These are phyloP conservation scores for Fukomys damarensis DNA, from an alignment of 2,113 vertebrate genomes.

Conservation along the genomic window DNA sequence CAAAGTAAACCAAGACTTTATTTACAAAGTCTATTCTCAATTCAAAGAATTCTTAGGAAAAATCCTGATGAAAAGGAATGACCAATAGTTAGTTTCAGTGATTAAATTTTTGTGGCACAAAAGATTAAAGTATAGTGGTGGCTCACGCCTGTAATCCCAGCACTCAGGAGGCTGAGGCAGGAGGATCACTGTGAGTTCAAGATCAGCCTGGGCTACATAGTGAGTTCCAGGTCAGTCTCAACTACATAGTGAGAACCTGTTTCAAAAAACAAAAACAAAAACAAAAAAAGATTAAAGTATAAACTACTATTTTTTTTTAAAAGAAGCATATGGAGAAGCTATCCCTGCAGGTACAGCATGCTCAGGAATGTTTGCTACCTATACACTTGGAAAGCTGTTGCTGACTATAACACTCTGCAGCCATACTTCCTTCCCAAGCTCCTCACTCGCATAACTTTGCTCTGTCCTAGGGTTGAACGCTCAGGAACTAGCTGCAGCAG, in stretches of 20 bases:
- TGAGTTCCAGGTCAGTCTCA: too few relatives aligned
- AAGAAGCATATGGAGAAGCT: too few relatives aligned
- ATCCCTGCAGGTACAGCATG: not conserved
- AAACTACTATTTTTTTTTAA: constrained; percentile 43
- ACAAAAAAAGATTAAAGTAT: too few relatives aligned
- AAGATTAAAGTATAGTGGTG: too few relatives aligned
- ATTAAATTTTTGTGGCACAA: constrained; percentile 22
- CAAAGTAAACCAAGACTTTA: constrained; percentile 16
- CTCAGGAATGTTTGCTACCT: not conserved
- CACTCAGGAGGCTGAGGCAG: too few relatives aligned
- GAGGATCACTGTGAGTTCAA: too few relatives aligned
- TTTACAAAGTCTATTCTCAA: constrained; percentile 16
- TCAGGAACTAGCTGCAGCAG: not conserved
- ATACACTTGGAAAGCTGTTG: not conserved
- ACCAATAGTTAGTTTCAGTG: not conserved
- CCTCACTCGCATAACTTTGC: not conserved
- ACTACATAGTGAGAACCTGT: too few relatives aligned
- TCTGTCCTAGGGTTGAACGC: not conserved
- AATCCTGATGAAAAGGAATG: constrained; percentile 2
- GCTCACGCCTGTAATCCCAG: too few relatives aligned
- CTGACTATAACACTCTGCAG: not conserved
- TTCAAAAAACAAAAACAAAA: too few relatives aligned
- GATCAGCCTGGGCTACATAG: too few relatives aligned
- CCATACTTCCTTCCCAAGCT: not conserved
- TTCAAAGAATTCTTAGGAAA: constrained; percentile 21